Percentiles rank a stretch among this genome's conserved stretches.
phyloP scores from a whole-genome alignment of 2,888 invertebrate species.

The Acanthosepion lycidas region DNA sequence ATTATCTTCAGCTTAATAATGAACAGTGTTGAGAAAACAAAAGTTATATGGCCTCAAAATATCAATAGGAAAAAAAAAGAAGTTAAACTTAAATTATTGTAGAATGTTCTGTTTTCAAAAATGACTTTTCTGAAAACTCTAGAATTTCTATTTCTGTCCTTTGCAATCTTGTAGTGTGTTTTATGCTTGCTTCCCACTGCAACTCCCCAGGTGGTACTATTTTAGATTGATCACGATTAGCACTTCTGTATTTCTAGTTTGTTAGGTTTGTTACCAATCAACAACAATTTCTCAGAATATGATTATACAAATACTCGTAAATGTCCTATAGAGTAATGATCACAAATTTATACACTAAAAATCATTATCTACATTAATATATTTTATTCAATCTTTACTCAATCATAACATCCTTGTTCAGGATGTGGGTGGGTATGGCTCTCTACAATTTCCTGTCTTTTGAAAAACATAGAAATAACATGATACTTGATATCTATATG shows the following conservation, averaged over 20 bases:
- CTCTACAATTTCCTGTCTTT: no score
- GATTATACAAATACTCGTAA: background rate
- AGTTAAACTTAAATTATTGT: no score
- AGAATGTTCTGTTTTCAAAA: no score
- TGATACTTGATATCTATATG: no score
- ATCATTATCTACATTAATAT: no score
- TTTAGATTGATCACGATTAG: background rate
- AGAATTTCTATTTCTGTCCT: background rate
- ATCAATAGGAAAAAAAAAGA: no score
- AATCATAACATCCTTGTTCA: no score
- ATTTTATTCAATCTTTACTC: no score
- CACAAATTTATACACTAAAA: no score
- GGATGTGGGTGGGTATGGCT: no score
- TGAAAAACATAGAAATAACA: no score
- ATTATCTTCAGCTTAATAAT: background rate
- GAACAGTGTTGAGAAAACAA: background rate
- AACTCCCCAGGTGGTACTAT: background rate
- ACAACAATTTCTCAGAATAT: background rate
- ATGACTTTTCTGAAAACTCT: background rate
- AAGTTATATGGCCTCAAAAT: background rate
- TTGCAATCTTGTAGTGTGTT: background rate
- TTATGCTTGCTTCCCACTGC: background rate
- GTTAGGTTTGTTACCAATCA: background rate
- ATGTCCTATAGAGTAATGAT: no score
- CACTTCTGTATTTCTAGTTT: background rate